phyloP scores from a whole-genome alignment of 2,113 vertebrate species.

The Misgurnus mizolepis region DNA sequence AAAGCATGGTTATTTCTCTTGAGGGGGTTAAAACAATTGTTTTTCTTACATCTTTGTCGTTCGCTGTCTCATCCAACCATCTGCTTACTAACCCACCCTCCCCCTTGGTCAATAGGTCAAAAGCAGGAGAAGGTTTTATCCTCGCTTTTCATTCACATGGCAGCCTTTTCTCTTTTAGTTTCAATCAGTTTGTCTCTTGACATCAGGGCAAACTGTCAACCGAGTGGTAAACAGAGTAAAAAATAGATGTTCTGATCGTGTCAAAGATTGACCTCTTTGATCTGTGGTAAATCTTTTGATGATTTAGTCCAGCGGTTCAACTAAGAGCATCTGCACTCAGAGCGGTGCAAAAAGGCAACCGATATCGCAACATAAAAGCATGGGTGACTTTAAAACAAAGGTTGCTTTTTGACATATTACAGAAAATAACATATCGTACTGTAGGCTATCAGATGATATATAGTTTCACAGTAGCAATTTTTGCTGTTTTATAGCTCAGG shows the following conservation, averaged over 20 bases:
- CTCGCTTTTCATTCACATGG: background rate
- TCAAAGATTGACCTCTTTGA: conserved; percentile 9
- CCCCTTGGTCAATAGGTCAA: no score
- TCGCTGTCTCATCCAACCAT: no score
- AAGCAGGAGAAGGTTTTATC: no score
- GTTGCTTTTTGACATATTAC: background rate
- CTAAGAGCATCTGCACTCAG: background rate
- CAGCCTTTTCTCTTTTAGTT: background rate
- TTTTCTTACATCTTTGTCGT: no score
- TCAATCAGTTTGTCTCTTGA: background rate
- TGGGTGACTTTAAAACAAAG: background rate
- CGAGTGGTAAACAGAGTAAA: background rate
- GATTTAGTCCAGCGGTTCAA: conserved; percentile 5
- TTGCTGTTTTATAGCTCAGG: no score
- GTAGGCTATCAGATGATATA: background rate
- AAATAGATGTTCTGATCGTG: background rate
- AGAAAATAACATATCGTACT: background rate
- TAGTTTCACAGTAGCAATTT: no score
- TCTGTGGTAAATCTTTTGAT: conserved; percentile 17
- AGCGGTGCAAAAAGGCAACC: background rate
- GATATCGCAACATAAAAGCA: conserved; percentile 7
- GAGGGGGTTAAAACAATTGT: no score
- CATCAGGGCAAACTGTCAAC: background rate
- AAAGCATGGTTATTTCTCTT: no score
- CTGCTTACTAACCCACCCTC: no score